Conservation (phyloP, 1,140 invertebrate species). For the Drosophila bifasciata region DNA sequence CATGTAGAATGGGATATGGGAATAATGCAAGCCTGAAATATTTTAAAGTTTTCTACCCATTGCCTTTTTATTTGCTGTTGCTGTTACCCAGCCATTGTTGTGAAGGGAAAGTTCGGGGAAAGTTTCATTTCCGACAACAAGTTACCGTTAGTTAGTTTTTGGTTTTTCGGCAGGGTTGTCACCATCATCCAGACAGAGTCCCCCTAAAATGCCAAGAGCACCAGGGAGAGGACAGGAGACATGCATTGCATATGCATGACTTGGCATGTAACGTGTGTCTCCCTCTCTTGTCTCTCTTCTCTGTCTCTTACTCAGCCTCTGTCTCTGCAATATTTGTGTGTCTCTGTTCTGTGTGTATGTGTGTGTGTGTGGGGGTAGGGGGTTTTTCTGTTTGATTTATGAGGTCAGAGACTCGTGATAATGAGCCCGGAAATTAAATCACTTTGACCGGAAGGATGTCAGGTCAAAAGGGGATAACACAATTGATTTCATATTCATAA, state of each 20-base stretch:
- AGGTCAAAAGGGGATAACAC: conserved; percentile 81
- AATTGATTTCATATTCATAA: conserved; percentile 82
- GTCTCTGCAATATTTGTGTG: conserved; percentile 30
- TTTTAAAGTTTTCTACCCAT: conserved; percentile 70
- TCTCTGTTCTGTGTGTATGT: conserved; percentile 15
- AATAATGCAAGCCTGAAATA: conserved; percentile 66
- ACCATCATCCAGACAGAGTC: conserved; percentile 43
- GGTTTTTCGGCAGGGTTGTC: conserved; percentile 71
- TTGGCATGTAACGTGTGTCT: conserved; percentile 71
- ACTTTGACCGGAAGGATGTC: conserved; percentile 82
- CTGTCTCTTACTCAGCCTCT: conserved; percentile 17
- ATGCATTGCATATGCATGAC: conserved; percentile 53
- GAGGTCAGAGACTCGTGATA: conserved; percentile 81
- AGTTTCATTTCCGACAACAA: conserved; percentile 82
- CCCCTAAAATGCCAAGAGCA: conserved; percentile 16
- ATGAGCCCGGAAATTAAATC: conserved; percentile 83
- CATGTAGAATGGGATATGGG: background rate
- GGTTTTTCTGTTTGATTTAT: conserved; percentile 75
- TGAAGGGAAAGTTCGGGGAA: conserved; percentile 64
- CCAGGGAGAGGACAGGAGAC: no score
- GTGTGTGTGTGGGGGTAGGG: conserved; percentile 48
- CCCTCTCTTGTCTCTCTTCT: conserved; percentile 27
- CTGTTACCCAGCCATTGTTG: background rate
- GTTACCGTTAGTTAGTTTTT: conserved; percentile 77
- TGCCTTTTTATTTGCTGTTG: conserved; percentile 39